Conservation (phyloP, 2,113 vertebrate genomes). For the Elgaria multicarinata region DNA sequence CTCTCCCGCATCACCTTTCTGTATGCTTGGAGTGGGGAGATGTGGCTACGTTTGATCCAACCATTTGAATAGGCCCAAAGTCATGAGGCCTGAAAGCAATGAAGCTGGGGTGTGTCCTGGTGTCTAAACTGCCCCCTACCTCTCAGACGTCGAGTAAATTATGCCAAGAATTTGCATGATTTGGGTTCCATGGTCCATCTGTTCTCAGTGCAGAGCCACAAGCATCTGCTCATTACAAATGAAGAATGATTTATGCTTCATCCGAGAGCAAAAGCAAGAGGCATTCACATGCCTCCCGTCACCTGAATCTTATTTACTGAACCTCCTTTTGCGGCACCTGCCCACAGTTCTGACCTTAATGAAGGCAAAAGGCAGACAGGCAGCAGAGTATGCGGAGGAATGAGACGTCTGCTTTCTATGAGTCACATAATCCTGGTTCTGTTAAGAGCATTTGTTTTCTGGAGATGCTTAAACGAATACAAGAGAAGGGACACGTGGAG, state of each 20-base stretch:
- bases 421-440: background rate
- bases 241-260: background rate
- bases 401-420: background rate
- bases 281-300: constrained; percentile 5
- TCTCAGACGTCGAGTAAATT: background rate
- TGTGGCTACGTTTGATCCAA: background rate
- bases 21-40: background rate
- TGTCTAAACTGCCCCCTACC: background rate
- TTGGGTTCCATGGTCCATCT: too few species aligned
- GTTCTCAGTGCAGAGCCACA: background rate
- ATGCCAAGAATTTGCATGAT: background rate
- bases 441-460: background rate
- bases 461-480: background rate
- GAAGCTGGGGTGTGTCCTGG: too few species aligned
- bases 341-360: background rate
- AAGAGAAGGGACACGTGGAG: background rate
- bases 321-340: background rate
- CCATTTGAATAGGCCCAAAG: too few species aligned
- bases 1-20: background rate
- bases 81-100: too few species aligned
- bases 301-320: background rate
- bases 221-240: background rate
- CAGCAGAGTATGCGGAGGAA: background rate
- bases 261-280: background rate
- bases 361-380: background rate